Evolutionary conservation across 2,113 vertebrate genomes (phyloP), one percentile per base, ranked within the genome.

Genomic region (Carettochelys insculpta): DNA sequence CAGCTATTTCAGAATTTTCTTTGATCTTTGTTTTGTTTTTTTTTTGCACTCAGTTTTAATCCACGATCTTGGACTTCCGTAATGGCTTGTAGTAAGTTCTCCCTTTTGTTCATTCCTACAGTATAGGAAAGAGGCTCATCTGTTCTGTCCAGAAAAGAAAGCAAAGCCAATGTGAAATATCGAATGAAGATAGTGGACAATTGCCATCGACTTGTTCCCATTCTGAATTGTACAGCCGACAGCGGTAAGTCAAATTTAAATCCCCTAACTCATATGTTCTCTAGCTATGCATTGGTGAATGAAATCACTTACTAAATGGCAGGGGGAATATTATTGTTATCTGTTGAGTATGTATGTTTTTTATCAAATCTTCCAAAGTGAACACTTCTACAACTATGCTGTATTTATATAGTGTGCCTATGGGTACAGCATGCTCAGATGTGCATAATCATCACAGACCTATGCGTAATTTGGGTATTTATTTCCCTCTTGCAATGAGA

Each of bases 161-260:
- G 95, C 95, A 96, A 95, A 97, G 82, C 95, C 97, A 97, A 73
- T 97, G 96, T 95, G 98, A 98, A 97, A 98, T 97, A 97, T 94
- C 98, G 97, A 98, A 98, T 95, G 97, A 98, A 97, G 98, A 98
- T 95, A 92, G 98, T 96, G 97, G 97, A 97, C 98, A 97, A 77
- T 98, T 98, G 96, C 95, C 97, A 94, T 92, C 97, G 96, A 95
- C 98, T 79, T 97, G 95, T 95, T 94, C 89, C 92, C 89, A 38
- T 80, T 97, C 97, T 94, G 96, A 97, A 91, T 98, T 95, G 6
- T 97, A 97, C 78, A 98, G 95, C 94, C 97, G 98, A 94, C 98
- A 97, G 98, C 98, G 99, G 99, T 99, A 97, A 98, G 98, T 98
- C 71, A 82, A 61, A 71, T 97, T 94, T 94, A 96, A n/a, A 89